Percentiles rank a stretch among this genome's conserved stretches.
Conservation (phyloP, 2,113 vertebrate genomes). For the Anser brachyrhynchus region DNA sequence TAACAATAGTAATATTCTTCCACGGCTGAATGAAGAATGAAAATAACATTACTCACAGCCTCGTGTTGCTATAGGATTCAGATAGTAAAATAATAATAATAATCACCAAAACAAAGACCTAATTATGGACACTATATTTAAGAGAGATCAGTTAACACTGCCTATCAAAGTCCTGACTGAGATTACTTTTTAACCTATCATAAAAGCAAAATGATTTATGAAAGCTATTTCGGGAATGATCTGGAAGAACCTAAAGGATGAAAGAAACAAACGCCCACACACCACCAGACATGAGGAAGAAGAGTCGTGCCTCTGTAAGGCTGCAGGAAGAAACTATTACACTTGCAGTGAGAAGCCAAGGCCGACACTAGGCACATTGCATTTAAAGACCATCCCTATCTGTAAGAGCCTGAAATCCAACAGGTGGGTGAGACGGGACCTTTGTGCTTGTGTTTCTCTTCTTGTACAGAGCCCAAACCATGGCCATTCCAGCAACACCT, state of each 20-base stretch:
- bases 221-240: neutral
- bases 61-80: neutral
- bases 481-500: neutral
- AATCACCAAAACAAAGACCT: neutral
- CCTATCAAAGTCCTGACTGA: neutral
- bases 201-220: neutral
- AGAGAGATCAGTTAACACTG: neutral
- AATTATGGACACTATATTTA: neutral
- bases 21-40: neutral
- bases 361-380: neutral
- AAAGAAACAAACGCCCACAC: neutral
- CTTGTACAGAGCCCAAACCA: neutral
- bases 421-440: neutral
- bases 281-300: accelerated
- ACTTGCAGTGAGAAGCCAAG: neutral
- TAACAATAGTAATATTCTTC: neutral
- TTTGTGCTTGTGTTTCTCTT: neutral
- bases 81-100: neutral
- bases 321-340: neutral
- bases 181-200: neutral
- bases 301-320: neutral
- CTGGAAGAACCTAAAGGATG: neutral
- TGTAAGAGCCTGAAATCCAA: neutral
- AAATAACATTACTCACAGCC: neutral
- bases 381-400: neutral